phyloP scores from a whole-genome alignment of 2,113 vertebrate genomes.

The Tringa solitaria region DNA sequence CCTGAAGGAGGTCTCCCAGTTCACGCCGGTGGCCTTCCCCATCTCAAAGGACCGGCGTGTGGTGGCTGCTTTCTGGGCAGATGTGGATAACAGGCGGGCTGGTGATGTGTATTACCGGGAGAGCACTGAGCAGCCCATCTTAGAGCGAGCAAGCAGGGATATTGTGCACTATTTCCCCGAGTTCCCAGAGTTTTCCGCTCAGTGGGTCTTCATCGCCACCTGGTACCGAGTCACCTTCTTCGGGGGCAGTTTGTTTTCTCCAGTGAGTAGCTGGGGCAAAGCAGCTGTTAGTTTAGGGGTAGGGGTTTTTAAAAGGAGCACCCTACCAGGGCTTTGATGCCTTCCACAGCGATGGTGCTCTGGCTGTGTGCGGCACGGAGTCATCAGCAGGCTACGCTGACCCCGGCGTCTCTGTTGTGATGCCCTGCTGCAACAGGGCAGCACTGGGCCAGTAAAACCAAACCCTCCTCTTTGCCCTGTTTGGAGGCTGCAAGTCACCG shows the following conservation, averaged over 20 bases:
- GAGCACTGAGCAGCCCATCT: slow-evolving; percentile 75
- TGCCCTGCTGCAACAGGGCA: neutral
- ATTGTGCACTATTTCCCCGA: slow-evolving; percentile 86
- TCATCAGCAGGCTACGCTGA: neutral
- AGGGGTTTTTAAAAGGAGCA: neutral
- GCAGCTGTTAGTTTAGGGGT: neutral
- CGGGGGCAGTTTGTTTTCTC: slow-evolving; percentile 86
- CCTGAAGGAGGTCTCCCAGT: slow-evolving; percentile 95
- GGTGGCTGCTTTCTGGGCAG: slow-evolving; percentile 96
- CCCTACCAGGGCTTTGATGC: too few relatives aligned
- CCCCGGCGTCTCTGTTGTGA: accelerated
- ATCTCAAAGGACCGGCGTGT: slow-evolving; percentile 95
- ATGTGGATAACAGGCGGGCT: slow-evolving; percentile 91
- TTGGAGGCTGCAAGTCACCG: accelerated
- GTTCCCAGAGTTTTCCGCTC: slow-evolving; percentile 80
- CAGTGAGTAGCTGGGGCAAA: slow-evolving; percentile 76
- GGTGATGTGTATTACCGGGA: slow-evolving; percentile 91
- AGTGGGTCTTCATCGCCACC: slow-evolving; percentile 90
- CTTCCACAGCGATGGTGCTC: accelerated
- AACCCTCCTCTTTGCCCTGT: accelerated
- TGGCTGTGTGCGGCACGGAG: accelerated
- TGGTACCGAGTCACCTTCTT: slow-evolving; percentile 97
- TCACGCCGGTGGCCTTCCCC: slow-evolving; percentile 94
- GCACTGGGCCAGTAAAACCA: neutral
- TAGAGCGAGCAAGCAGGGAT: slow-evolving; percentile 81